A percentile compares a stretch with the other conserved stretches of the same genome.
Conservation (phyloP, 2,888 invertebrate genomes). For the Tanaodytes sp. region DNA sequence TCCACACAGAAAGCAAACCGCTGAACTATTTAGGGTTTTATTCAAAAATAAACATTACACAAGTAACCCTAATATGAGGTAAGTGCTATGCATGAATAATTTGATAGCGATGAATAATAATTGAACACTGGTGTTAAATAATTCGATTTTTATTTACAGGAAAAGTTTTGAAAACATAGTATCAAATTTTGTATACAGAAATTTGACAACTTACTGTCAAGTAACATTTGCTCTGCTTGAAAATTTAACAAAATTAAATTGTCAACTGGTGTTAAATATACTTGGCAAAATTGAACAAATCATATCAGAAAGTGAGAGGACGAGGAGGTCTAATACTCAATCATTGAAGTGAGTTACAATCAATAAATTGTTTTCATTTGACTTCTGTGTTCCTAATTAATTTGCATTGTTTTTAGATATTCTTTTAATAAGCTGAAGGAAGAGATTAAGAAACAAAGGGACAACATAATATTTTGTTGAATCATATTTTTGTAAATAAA, state of each 20-base stretch:
- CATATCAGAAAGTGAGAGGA: conserved; percentile 61
- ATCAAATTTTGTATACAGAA: conserved; percentile 54
- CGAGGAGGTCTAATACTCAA: conserved; percentile 59
- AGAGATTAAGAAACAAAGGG: background rate
- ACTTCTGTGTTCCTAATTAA: no score
- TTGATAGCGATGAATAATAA: no score
- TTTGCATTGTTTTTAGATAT: conserved; percentile 16
- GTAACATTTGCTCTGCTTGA: conserved; percentile 63
- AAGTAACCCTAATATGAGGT: conserved; percentile 60
- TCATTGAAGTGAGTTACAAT: conserved; percentile 62
- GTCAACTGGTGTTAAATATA: conserved; percentile 56
- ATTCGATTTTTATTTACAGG: conserved; percentile 54
- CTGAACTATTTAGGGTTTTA: conserved; percentile 62
- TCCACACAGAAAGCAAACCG: conserved; percentile 65
- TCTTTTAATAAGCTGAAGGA: conserved; percentile 22
- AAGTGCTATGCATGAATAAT: no score
- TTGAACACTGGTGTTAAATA: no score
- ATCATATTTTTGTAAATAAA: background rate
- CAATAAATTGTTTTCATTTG: no score
- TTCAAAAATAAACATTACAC: conserved; percentile 61
- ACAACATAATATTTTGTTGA: no score
- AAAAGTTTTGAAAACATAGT: conserved; percentile 47
- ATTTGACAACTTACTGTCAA: conserved; percentile 58
- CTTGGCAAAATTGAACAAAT: conserved; percentile 60
- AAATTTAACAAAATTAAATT: conserved; percentile 55